Percentiles rank a stretch among this genome's conserved stretches.
phyloP scores from a whole-genome alignment of 2,113 vertebrate genomes.

The Rafetus swinhoei region DNA sequence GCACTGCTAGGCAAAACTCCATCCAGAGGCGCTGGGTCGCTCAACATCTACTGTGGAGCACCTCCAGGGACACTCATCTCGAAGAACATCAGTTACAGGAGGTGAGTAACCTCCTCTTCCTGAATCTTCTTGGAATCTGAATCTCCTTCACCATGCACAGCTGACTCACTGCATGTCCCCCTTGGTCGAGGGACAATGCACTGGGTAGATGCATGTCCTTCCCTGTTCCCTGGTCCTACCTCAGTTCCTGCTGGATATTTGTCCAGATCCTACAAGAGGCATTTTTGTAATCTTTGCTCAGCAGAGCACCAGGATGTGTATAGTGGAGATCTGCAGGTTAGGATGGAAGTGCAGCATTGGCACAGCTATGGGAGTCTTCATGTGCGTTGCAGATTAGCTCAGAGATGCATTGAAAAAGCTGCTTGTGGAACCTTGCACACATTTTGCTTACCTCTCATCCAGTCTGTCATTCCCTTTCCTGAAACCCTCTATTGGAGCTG shows the following conservation, averaged over 20 bases:
- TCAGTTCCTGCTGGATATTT: neutral
- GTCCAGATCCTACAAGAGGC: neutral
- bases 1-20: too few relatives aligned
- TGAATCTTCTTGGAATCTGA: neutral
- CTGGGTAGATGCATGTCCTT: neutral
- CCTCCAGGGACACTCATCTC: too few relatives aligned
- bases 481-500: neutral
- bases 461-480: neutral
- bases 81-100: too few relatives aligned
- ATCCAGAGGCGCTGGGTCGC: too few relatives aligned
- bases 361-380: neutral
- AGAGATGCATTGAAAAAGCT: neutral
- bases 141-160: neutral
- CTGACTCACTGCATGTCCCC: conserved; percentile 47
- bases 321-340: neutral
- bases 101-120: neutral
- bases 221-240: neutral
- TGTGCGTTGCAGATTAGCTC: neutral
- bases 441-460: too few relatives aligned
- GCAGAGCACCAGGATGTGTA: neutral
- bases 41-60: too few relatives aligned
- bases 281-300: neutral
- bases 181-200: conserved; percentile 39
- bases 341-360: neutral
- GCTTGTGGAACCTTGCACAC: too few relatives aligned